Evolutionary conservation across 2,797 vertebrate genomes (phyloP).

Genomic region (Dendrocincla fuliginosa): DNA sequence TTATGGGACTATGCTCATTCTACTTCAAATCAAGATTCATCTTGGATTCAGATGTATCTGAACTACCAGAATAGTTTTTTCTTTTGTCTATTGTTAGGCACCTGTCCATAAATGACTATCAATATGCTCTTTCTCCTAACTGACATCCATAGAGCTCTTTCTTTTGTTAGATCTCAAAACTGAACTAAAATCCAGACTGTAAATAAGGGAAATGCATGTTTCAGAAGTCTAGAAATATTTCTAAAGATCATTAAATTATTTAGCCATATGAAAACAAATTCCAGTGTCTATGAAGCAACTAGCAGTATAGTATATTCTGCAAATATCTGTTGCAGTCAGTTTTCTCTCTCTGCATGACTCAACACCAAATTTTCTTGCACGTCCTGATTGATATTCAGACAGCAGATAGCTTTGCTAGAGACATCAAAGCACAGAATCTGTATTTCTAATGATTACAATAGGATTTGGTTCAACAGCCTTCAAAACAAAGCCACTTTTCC

Average conservation of each 20-base stretch:
- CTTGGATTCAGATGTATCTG: neutral
- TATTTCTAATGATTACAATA: neutral
- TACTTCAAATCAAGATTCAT: neutral
- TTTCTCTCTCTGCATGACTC: neutral
- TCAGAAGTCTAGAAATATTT: neutral
- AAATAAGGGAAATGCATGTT: neutral
- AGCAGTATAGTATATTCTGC: neutral
- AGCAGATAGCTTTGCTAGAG: neutral
- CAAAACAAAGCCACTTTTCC: neutral
- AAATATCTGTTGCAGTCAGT: neutral
- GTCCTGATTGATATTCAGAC: constrained; percentile 11
- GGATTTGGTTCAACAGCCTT: neutral
- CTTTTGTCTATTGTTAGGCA: neutral
- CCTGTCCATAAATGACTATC: neutral
- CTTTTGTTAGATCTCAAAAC: neutral
- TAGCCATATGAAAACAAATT: neutral
- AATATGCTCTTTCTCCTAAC: neutral
- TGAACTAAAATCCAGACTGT: neutral
- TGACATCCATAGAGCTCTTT: neutral
- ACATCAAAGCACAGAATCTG: neutral
- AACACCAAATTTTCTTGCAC: neutral
- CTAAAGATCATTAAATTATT: neutral
- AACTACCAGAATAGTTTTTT: neutral
- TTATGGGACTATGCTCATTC: neutral
- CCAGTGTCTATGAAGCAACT: neutral